phyloP scores from a whole-genome alignment of 1,140 invertebrate genomes.

The Liolophura sinensis region DNA sequence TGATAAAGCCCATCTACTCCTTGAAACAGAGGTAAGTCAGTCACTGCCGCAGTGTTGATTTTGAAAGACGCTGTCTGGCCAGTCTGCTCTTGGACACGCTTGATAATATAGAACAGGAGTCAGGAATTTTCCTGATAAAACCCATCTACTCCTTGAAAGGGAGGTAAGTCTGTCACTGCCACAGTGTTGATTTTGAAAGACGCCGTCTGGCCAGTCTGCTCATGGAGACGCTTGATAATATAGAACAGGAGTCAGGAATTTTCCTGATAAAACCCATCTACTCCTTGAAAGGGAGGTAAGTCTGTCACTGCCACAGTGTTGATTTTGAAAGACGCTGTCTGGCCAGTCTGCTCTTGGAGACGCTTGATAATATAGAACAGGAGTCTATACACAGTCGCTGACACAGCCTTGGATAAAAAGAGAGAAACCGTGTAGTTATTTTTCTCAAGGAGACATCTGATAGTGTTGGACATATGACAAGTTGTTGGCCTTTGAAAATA shows the following conservation, averaged over 20 bases:
- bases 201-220: conserved; percentile 48
- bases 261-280: conserved; percentile 59
- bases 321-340: conserved; percentile 42
- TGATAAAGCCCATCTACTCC: conserved; percentile 58
- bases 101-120: conserved; percentile 53
- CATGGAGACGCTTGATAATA: conserved; percentile 48
- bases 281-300: conserved; percentile 52
- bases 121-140: conserved; percentile 58
- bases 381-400: too few species aligned
- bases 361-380: conserved; percentile 50
- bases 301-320: too few species aligned
- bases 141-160: conserved; percentile 56
- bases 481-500: neutral
- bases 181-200: too few species aligned
- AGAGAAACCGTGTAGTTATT: neutral
- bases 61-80: conserved; percentile 45
- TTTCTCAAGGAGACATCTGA: neutral
- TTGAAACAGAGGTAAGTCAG: conserved; percentile 47
- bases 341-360: conserved; percentile 52
- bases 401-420: too few species aligned
- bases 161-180: conserved; percentile 33
- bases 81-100: conserved; percentile 53
- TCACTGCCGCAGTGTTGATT: too few species aligned
- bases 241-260: conserved; percentile 56
- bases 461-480: neutral